Evolutionary conservation across 2,797 vertebrate species (phyloP), one percentile per base, ranked within the genome.

Genomic region (Tragelaphus eurycerus): DNA sequence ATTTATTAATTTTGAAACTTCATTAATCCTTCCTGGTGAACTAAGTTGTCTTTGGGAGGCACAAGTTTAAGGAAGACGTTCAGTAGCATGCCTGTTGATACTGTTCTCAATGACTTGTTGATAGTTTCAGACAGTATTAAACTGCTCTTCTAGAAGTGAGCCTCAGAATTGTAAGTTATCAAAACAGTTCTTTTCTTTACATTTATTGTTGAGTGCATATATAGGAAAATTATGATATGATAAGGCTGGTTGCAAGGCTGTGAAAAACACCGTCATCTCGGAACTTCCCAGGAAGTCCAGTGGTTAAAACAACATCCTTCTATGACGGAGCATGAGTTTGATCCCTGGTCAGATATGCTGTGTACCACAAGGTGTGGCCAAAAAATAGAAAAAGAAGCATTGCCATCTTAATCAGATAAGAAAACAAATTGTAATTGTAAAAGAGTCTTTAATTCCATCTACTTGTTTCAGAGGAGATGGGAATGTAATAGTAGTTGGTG

Each of bases 1-100:
- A 64, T 46, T 85, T 90, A 52, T 31, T 94, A 55, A 29, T 50
- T 95, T 92, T 78, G 86, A 90, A 93, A 94, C 25, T 89, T 88
- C 7, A 21, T 88, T 96, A 92, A 93, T 31, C 38, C 54, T 86
- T 91, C 23, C 64, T 90, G 25, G 34, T 82, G 3, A 52, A 90
- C 38, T 82, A n/a, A 87, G 25, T 97, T 95, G 52, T 8, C 25
- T 86, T 0, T 95, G 48, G 52, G 76, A 96, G 74, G 88, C 34
- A 64, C 43, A 92, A 13, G 43, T 89, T 93, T 89, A 91, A 50
- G 29, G 50, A 93, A 96, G 31, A 59, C 34, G 46, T 91, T 96
- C 34, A 74, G 50, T 48, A 79, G 48, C 9, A 21, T 86, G 46
- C 48, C 29, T 64, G 3, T 71, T 90, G 52, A 59, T 86, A 54